Percentiles rank a stretch among this genome's conserved stretches.
These are phyloP conservation scores for Clarias platycephalus DNA, from an alignment of 2,797 vertebrate species.

Conservation along the genomic window DNA sequence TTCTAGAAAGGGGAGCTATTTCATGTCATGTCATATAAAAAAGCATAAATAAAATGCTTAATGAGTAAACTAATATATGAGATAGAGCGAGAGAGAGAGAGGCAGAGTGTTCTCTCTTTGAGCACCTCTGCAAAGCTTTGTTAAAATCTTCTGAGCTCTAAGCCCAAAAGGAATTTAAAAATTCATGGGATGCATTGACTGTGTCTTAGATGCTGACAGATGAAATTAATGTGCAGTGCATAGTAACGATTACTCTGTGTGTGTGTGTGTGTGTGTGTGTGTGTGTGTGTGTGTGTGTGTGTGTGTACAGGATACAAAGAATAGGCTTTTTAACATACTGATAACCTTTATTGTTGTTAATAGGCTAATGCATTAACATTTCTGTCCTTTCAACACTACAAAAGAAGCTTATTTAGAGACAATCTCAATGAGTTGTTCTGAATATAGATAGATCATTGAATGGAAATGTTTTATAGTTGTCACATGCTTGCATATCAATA, in stretches of 20 bases:
- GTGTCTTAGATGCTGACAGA: constrained; percentile 60
- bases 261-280: not conserved
- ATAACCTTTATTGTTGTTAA: not conserved
- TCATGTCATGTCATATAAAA: not conserved
- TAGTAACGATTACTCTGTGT: not conserved
- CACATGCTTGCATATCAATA: not conserved
- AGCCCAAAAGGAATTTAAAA: not conserved
- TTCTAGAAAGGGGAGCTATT: not conserved
- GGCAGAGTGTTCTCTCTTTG: not conserved
- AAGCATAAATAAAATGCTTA: not conserved
- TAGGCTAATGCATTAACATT: not conserved
- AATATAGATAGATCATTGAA: not conserved
- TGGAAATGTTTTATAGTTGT: not conserved
- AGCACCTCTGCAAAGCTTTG: not conserved
- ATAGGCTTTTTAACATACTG: too few species aligned
- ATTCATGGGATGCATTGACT: constrained; percentile 45
- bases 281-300: constrained; percentile 4
- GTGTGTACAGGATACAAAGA: constrained; percentile 12
- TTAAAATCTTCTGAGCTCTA: not conserved
- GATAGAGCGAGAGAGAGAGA: not conserved
- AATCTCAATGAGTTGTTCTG: not conserved
- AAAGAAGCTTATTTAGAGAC: constrained; percentile 20
- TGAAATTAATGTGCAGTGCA: constrained; percentile 9
- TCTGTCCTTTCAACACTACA: constrained; percentile 10
- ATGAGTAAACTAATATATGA: not conserved